These are phyloP conservation scores for Nyleta sp. DNA, from an alignment of 2,888 invertebrate genomes.

Conservation along the genomic window DNA sequence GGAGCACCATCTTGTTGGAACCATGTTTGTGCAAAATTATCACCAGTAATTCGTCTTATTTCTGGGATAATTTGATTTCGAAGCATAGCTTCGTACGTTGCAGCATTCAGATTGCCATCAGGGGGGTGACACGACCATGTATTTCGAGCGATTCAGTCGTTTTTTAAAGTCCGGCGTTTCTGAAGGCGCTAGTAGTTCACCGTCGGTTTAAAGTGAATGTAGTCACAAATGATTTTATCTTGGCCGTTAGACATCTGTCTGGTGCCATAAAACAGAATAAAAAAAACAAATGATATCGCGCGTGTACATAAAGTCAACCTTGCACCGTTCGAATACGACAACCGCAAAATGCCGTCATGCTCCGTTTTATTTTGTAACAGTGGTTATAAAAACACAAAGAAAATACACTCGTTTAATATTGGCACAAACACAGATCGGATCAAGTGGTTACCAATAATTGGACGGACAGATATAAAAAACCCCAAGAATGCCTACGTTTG, in stretches of 20 bases:
- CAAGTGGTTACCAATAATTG: background rate
- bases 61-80: slow-evolving; percentile 40
- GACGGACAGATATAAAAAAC: background rate
- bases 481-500: slow-evolving; percentile 7
- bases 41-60: slow-evolving; percentile 12
- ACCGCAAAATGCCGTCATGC: too few relatives aligned
- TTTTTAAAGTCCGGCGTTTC: background rate
- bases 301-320: too few relatives aligned
- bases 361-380: background rate
- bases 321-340: too few relatives aligned
- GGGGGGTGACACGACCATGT: slow-evolving; percentile 1
- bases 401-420: background rate
- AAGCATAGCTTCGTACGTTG: slow-evolving; percentile 38
- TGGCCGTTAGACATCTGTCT: background rate
- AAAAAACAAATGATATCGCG: background rate
- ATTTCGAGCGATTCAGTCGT: background rate
- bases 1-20: slow-evolving; percentile 22
- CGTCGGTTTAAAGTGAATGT: background rate
- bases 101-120: slow-evolving; percentile 29
- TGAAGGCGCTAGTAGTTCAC: slow-evolving; percentile 12
- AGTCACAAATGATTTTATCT: background rate
- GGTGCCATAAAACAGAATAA: too few relatives aligned
- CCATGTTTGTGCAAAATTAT: slow-evolving; percentile 30
- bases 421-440: background rate
- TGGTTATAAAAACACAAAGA: background rate